phyloP scores from a whole-genome alignment of 1,140 invertebrate species.

The Drosophila bocki region DNA sequence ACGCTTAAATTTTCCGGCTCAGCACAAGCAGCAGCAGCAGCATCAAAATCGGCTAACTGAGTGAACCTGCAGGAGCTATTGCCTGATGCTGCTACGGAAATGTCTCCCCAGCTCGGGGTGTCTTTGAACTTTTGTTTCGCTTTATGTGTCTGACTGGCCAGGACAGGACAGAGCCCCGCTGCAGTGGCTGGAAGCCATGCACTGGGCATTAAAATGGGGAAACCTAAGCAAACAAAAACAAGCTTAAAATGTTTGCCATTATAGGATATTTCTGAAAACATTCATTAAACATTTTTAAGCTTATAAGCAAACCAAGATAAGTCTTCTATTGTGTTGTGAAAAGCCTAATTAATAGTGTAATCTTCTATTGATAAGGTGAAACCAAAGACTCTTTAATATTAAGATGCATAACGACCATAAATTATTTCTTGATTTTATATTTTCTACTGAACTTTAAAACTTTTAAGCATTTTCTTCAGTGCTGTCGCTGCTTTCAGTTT shows the following conservation, averaged over 20 bases:
- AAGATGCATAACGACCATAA: background rate
- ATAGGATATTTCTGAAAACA: background rate
- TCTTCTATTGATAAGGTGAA: background rate
- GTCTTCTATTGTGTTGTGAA: background rate
- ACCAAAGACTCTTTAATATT: background rate
- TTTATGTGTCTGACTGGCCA: constrained; percentile 61
- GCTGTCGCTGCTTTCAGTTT: constrained; percentile 64
- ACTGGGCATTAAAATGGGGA: constrained; percentile 3
- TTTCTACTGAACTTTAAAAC: background rate
- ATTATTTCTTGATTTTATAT: background rate
- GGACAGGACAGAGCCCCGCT: constrained; percentile 18
- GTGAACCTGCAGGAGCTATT: constrained; percentile 28
- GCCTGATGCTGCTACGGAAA: constrained; percentile 28
- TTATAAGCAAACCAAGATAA: no score
- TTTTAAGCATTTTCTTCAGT: constrained; percentile 16
- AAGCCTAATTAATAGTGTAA: background rate
- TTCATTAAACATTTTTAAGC: background rate
- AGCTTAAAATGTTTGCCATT: constrained; percentile 12
- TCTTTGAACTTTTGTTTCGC: constrained; percentile 78
- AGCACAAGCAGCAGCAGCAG: constrained; percentile 32
- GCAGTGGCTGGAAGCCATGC: constrained; percentile 15
- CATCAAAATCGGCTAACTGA: constrained; percentile 47
- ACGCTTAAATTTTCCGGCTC: constrained; percentile 82
- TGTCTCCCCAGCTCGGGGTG: constrained; percentile 32
- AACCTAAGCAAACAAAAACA: background rate